A percentile compares a stretch with the other conserved stretches of the same genome.
These are phyloP conservation scores for Megamerina dolium DNA, from an alignment of 2,888 invertebrate species.

Conservation along the genomic window DNA sequence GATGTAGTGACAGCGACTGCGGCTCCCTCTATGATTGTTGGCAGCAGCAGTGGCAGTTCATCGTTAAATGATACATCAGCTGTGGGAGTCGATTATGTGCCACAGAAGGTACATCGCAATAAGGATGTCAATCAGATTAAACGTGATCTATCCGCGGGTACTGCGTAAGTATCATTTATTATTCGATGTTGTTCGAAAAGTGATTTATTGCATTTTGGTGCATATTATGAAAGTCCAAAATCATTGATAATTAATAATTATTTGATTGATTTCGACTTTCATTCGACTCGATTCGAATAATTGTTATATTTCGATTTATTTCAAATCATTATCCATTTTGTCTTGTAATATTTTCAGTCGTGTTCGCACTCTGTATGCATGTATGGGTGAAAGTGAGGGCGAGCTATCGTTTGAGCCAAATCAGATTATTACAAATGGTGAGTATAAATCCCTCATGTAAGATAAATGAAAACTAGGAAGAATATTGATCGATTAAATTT, in stretches of 20 bases:
- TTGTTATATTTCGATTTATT: background rate
- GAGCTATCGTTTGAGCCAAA: slow-evolving; percentile 98
- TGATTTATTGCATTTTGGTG: no score
- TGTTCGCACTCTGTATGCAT: slow-evolving; percentile 92
- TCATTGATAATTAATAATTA: background rate
- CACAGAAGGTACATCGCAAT: slow-evolving; percentile 57
- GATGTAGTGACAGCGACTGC: slow-evolving; percentile 42
- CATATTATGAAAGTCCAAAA: no score
- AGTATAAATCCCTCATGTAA: slow-evolving; percentile 16
- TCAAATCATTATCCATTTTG: background rate
- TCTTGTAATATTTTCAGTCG: slow-evolving; percentile 63
- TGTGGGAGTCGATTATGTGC: slow-evolving; percentile 40
- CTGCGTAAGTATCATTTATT: slow-evolving; percentile 38
- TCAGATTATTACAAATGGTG: slow-evolving; percentile 95
- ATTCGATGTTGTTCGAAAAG: background rate
- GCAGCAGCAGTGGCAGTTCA: slow-evolving; percentile 28
- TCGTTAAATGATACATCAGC: slow-evolving; percentile 22
- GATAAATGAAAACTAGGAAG: background rate
- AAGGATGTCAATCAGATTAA: slow-evolving; percentile 49
- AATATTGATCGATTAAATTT: no score
- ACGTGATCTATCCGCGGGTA: slow-evolving; percentile 44
- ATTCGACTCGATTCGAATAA: background rate
- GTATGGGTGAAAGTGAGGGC: slow-evolving; percentile 92
- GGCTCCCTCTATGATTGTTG: slow-evolving; percentile 36
- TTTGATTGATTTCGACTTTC: background rate